Conservation (phyloP, 2,888 invertebrate genomes). For the Pheosia gnoma region DNA sequence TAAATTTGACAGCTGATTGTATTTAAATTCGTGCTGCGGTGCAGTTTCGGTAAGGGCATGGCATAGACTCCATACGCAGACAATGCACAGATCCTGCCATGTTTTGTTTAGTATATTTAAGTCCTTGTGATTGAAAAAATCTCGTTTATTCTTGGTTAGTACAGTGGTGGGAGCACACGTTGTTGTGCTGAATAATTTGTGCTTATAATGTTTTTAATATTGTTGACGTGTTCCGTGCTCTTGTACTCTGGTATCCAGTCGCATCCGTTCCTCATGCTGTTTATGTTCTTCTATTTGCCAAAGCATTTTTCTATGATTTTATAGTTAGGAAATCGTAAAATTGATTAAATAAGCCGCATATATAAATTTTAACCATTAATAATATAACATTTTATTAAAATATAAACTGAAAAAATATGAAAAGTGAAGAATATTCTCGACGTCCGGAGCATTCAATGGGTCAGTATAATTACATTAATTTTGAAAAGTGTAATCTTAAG, state of each 20-base stretch:
- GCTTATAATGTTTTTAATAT: slow-evolving; percentile 29
- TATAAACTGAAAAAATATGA: background rate
- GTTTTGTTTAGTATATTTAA: slow-evolving; percentile 20
- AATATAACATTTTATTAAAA: background rate
- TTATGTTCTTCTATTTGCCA: slow-evolving; percentile 45
- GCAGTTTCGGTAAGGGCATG: slow-evolving; percentile 7
- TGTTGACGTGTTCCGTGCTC: slow-evolving; percentile 30
- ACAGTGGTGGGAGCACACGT: slow-evolving; percentile 10
- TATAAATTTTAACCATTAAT: background rate
- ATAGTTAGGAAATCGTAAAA: slow-evolving; percentile 8
- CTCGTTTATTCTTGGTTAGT: slow-evolving; percentile 13
- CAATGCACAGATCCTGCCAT: slow-evolving; percentile 16
- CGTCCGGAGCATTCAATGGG: background rate
- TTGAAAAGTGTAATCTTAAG: too few species aligned
- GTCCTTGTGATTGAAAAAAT: slow-evolving; percentile 5
- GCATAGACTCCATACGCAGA: slow-evolving; percentile 17
- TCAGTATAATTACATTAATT: background rate
- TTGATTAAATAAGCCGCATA: background rate
- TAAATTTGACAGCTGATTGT: slow-evolving; percentile 4
- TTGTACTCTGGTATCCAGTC: slow-evolving; percentile 37
- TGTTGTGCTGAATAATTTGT: background rate
- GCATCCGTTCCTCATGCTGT: slow-evolving; percentile 39
- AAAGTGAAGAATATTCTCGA: background rate
- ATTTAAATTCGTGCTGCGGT: slow-evolving; percentile 2
- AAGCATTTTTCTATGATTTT: slow-evolving; percentile 38